Percentiles rank a stretch among this genome's conserved stretches.
These are phyloP conservation scores for Lamprologus lemairii DNA, from an alignment of 2,113 vertebrate species.

Conservation along the genomic window DNA sequence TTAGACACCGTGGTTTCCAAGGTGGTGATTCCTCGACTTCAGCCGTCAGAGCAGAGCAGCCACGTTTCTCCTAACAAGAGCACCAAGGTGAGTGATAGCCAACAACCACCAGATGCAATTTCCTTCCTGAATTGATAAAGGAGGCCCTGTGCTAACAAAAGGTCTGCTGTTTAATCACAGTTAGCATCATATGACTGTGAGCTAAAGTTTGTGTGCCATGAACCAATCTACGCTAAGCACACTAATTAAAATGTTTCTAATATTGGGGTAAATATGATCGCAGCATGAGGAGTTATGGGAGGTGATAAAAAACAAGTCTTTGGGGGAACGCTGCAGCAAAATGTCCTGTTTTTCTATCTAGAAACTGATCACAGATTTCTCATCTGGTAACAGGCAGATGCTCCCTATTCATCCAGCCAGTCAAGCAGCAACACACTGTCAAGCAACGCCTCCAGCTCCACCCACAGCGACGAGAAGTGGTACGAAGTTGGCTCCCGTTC, in stretches of 20 bases:
- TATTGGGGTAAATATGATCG: neutral
- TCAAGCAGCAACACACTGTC: constrained; percentile 96
- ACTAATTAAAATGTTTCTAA: neutral
- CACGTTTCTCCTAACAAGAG: constrained; percentile 86
- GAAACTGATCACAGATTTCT: neutral
- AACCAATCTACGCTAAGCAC: neutral
- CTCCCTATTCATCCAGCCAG: constrained; percentile 92
- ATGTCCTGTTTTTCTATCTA: neutral
- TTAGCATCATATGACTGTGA: neutral
- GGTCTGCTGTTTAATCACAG: neutral
- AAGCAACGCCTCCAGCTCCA: constrained; percentile 89
- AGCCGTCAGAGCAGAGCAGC: constrained; percentile 81
- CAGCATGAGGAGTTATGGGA: neutral
- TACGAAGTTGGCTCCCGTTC: constrained; percentile 80
- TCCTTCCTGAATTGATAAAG: neutral
- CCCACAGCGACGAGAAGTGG: constrained; percentile 95
- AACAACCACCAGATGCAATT: neutral
- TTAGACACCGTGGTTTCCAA: constrained; percentile 76
- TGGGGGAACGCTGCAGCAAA: neutral
- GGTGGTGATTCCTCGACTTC: constrained; percentile 77
- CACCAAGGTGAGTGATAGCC: constrained; percentile 77
- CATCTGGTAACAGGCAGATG: constrained; percentile 70
- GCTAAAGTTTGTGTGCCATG: neutral
- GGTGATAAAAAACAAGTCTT: neutral
- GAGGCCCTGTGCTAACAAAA: neutral